Base-by-base conservation (phyloP, 2,888 invertebrate genomes). In the Torymus tubicola region DNA sequence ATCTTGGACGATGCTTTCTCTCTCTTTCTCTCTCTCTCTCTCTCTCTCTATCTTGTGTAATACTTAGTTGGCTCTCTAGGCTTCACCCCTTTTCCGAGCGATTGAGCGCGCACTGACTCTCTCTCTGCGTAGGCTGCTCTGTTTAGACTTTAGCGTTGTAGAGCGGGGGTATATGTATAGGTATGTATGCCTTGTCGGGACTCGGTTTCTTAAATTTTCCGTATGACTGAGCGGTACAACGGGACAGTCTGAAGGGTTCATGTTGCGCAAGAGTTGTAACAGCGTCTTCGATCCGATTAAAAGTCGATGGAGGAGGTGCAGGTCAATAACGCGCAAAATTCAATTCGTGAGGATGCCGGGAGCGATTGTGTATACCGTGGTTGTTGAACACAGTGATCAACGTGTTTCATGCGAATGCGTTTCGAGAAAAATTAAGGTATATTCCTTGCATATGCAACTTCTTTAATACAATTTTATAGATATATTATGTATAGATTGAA, bases 1-100 rank as follows among this genome's bases (percentile, higher is more conserved):
- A 87, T 87, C 88, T 80, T 72, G 55, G 42, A 1, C 42, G 42
- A 52, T 50, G 21, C 69, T 63, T 82, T 81, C 81, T 75, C 69
- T 21, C 21, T 21, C 69, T 63, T 82, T 81, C 81, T 75, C 69
- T 21, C 21, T 21, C 21, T 21, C 21, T 21, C 21, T 21, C 69
- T 63, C 83, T 81, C 81, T 75, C 60, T 12, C 78, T 67, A 82
- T 84, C 82, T 73, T 76, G 73, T 67, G 69, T 73, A 81, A 83
- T 82, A 83, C 82, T 83, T 84, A 83, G 64, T 80, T 75, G 72
- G 31, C 14, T 53, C 18, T 52, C 69, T 50, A 53, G 16, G 64
- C 57, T 31, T 71, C 55, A 61, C 68, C 72, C 72, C 76, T 71
- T 68, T 79, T 79, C 74, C 81, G 53, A 79, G 52, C 78, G 76